Evolutionary conservation across 64 coral and sea anemone species (phyloP), one percentile per base, ranked within the genome.

Genomic region (Montipora efflorescens): DNA sequence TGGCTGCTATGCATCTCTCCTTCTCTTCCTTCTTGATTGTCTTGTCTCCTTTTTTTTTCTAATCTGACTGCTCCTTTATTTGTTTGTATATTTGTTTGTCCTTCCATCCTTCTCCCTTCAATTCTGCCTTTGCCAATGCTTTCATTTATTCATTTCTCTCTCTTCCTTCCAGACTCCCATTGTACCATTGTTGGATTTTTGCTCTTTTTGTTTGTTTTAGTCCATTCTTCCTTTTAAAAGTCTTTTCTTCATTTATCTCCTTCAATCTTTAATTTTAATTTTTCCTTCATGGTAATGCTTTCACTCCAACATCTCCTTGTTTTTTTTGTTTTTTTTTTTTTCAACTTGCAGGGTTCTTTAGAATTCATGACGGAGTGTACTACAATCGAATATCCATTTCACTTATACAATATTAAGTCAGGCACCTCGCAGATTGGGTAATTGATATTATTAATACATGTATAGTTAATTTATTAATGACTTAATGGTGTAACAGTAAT

Each of bases 281-380:
- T 57, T 11, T 57, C 6, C 53, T 57, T 57, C 53, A 57, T 11
- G 11, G 6, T 57, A 57, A 57, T 57, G 1, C 53, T 8, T 57
- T 57, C 53, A 6, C 11, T 11, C 11, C 11, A 8, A 36, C 36
- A 36, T 36, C 6, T 57, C 11, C 11, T 8, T 57, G 0, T 57
- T 8, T 57, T 20, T 5, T 21, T 8, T 57, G 0, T 57, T 8
- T 14, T 71, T 72, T 18, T 50, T 74, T 3, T 18, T 80, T 1
- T 80, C 59, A 52, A 45, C 3, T 51, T 21, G 6, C 48, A 99
- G 97, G 97, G 97, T 67, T 99, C 97, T 62, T 76, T 99, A 46
- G 95, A 96, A 81, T 99, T 99, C 52, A 99, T 99, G 97, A 96
- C 58, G 62, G 97, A 99, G 90, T 99, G 97, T 59, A 99, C 97